Base-by-base conservation (phyloP, 1,140 invertebrate species). In the Drosophila kikkawai region DNA sequence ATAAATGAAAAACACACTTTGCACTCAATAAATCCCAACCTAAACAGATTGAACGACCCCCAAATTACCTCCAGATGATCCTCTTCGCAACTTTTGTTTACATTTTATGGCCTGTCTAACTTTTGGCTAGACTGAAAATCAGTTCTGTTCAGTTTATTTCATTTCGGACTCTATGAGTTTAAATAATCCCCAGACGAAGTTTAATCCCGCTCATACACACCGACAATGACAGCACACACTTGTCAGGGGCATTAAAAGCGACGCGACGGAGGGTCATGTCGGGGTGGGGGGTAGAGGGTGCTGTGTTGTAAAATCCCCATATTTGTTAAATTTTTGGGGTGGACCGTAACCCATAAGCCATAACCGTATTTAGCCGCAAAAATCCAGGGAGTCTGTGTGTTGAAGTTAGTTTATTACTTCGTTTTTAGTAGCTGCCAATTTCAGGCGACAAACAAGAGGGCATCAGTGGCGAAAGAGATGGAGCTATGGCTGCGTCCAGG, bases 361-460 rank as follows among this genome's bases (percentile, higher is more conserved):
- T 77, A 77, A 77, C 74, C 65, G 57, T 78, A 78, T 64, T 80
- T 69, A 68, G 69, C 50, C 82, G 53, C 82, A 86, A 77, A 77
- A 55, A 68, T 59, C 74, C 63, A 26, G 39, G 60, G 71, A 75
- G 78, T 81, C 47, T 85, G 61, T 78, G 66, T 85, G 66, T 79
- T 73, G 51, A 73, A 84, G 77, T 81, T 88, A 80, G 80, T 88
- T 88, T 88, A 88, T 88, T 90, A 85, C 84, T 88, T 82, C 83
- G 83, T 79, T 88, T 90, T 88, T 88, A 88, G 78, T 85, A 81
- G 84, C 85, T 88, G 84, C 85, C 84, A 88, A 88, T 88, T 84
- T 84, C 75, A 79, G 75, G 79, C 81, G 78, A 88, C 85, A 88
- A 90, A 84, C 80, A 81, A 78, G 65, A 64, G 47, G 67, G 39